Base-by-base conservation (phyloP, 2,888 invertebrate species). In the Flexamia atlantica region DNA sequence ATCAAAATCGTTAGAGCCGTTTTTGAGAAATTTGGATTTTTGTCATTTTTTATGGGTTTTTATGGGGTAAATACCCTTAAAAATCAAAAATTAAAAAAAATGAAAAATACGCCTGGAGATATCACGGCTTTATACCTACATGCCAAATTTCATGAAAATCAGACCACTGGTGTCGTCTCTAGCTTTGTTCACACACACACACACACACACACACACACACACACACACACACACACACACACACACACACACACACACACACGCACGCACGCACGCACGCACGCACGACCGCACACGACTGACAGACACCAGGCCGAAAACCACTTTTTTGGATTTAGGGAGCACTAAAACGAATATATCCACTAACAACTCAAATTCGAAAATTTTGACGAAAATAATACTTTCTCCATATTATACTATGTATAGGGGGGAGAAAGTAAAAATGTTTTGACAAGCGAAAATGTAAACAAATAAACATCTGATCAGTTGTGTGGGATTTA, bases 381-480 rank as follows among this genome's bases (percentile, higher is more conserved):
- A 46, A 46, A 46, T 46, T 46, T 46, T 46, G 46, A 46, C 46
- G 46, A 46, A 46, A 46, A 46, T 17, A 46, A 46, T 46, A 46
- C 46, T 46, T 46, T 46, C 46, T 46, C 46, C 46, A 46, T 46
- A n/a, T n/a, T n/a, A 46, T 46, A 46, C 46, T 46, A 46, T 46
- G 46, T 46, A 46, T 46, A 46, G n/a, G 46, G 46, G 46, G 46
- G 46, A 46, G 46, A 46, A 46, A 46, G 46, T 46, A 46, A 46
- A 46, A 46, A n/a, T n/a, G n/a, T n/a, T n/a, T n/a, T n/a, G n/a
- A n/a, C n/a, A n/a, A n/a, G n/a, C n/a, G n/a, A n/a, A n/a, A n/a
- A n/a, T n/a, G n/a, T n/a, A n/a, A n/a, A n/a, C n/a, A n/a, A n/a
- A n/a, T n/a, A n/a, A n/a, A n/a, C n/a, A n/a, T n/a, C n/a, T n/a